A percentile compares a stretch with the other conserved stretches of the same genome.
phyloP scores from a whole-genome alignment of 2,113 vertebrate genomes.

The Gobio gobio region DNA sequence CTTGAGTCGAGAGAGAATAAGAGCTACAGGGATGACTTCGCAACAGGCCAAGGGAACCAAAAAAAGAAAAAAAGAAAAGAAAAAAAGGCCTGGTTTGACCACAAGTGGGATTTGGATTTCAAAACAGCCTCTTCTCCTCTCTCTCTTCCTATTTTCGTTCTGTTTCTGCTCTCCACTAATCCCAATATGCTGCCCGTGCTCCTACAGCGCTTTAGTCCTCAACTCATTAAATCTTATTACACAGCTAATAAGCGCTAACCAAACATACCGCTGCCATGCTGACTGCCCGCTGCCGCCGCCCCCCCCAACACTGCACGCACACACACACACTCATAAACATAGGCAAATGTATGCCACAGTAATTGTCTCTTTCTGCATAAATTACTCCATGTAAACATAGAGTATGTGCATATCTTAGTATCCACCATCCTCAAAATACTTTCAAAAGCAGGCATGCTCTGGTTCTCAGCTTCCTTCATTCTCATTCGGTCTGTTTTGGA shows the following conservation, averaged over 20 bases:
- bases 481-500: neutral
- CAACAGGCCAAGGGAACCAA: conserved; percentile 2
- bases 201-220: conserved; percentile 50
- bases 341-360: conserved; percentile 64
- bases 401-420: conserved; percentile 65
- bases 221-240: conserved; percentile 71
- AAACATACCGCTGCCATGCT: conserved; percentile 56
- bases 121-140: conserved; percentile 2
- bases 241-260: conserved; percentile 67
- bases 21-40: conserved; percentile 22
- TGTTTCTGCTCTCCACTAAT: conserved; percentile 14
- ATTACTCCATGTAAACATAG: conserved; percentile 56
- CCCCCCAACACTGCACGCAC: neutral
- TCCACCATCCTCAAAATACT: conserved; percentile 30
- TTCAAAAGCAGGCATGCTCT: neutral
- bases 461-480: neutral
- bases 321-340: neutral
- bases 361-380: conserved; percentile 65
- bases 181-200: conserved; percentile 37
- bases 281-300: neutral
- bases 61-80: neutral
- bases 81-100: neutral
- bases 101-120: conserved; percentile 33
- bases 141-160: neutral
- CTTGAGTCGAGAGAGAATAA: conserved; percentile 19